Evolutionary conservation across 2,113 vertebrate genomes (phyloP).

Genomic region (Plestiodon gilberti): DNA sequence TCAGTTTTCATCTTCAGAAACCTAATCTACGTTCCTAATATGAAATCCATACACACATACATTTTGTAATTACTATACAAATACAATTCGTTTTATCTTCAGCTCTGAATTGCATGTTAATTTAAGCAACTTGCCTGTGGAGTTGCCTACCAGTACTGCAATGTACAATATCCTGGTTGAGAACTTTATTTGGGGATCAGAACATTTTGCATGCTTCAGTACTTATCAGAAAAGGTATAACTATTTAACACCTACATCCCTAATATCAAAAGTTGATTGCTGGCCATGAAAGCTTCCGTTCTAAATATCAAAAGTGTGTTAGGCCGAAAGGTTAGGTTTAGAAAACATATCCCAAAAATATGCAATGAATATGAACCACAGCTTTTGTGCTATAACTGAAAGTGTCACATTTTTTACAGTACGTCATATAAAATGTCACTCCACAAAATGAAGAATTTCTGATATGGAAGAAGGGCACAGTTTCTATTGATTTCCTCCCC

Average conservation of each 20-base stretch:
- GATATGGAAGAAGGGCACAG: too few species aligned
- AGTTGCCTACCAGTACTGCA: neutral
- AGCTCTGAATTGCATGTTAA: neutral
- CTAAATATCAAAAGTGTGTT: neutral
- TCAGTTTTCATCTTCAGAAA: neutral
- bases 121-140: neutral
- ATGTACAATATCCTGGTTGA: neutral
- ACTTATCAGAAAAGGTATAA: slow-evolving; percentile 37
- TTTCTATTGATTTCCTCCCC: too few species aligned
- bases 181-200: slow-evolving; percentile 34
- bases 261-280: neutral
- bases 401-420: neutral
- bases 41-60: neutral
- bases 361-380: neutral
- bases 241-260: slow-evolving; percentile 13
- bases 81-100: neutral
- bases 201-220: slow-evolving; percentile 32
- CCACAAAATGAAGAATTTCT: too few species aligned
- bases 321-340: neutral
- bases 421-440: neutral
- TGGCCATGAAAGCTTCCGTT: slow-evolving; percentile 23
- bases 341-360: neutral
- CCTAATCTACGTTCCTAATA: neutral
- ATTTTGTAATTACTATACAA: neutral
- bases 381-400: slow-evolving; percentile 3